Base-by-base conservation (phyloP, 1,140 invertebrate species). In the Halesus radiatus region DNA sequence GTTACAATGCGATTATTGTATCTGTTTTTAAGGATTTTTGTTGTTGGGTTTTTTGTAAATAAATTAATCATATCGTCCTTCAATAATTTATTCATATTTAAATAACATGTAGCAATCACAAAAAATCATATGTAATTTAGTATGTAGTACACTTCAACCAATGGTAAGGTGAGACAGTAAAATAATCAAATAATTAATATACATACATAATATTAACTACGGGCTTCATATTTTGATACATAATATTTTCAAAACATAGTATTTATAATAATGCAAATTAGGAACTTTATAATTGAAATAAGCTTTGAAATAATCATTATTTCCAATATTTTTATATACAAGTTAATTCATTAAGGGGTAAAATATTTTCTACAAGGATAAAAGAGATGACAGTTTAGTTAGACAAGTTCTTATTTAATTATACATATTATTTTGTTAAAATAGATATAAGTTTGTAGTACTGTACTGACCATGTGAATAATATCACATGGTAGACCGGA, bases 21-120 rank as follows among this genome's bases (percentile, higher is more conserved):
- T n/a, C n/a, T n/a, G n/a, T n/a, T n/a, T n/a, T n/a, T n/a, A n/a
- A n/a, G n/a, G n/a, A n/a, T n/a, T n/a, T n/a, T n/a, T n/a, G n/a
- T 29, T 29, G 26, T 29, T 5, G 32, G 32, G 7, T 37, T 37
- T 37, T 37, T 6, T 6, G 32, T 45, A 56, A 56, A 56, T 56
- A 56, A 56, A 56, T 56, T 18, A 56, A 56, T 18, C 54, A 56
- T 20, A 15, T 70, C 66, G 66, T 70, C 66, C 16, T 70, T 70
- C 66, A 70, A 26, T 66, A 52, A 52, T 70, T 70, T 70, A 70
- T 70, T 70, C 66, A 70, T 70, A 70, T 70, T 50, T 52, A 70
- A 70, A 70, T 70, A 70, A 70, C 66, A 70, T 52, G n/a, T 70
- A 70, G 66, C 32, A 32, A 70, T 70, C 37, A 70, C 23, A 70